phyloP scores from a whole-genome alignment of 2,113 vertebrate genomes.

The Mobula hypostoma region DNA sequence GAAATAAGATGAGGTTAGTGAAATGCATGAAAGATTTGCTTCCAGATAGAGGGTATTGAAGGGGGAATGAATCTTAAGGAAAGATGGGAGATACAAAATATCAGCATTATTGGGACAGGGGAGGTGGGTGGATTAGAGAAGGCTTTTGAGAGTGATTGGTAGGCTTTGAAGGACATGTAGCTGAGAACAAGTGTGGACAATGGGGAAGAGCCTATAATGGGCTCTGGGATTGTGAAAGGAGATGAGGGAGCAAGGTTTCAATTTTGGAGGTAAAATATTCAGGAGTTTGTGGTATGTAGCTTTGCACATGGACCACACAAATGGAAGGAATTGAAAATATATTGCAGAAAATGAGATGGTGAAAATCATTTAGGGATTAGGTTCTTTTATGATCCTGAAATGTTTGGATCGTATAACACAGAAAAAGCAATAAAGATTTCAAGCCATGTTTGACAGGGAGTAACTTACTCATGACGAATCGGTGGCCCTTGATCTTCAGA shows the following conservation, averaged over 20 bases:
- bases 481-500: no score
- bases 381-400: neutral
- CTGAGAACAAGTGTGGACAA: neutral
- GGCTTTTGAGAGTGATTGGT: neutral
- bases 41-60: neutral
- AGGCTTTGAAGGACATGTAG: neutral
- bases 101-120: neutral
- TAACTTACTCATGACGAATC: neutral
- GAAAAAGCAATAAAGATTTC: neutral
- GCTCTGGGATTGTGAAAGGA: neutral
- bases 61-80: neutral
- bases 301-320: neutral
- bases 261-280: neutral
- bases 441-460: neutral
- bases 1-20: neutral
- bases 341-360: neutral
- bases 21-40: neutral
- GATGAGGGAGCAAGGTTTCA: neutral
- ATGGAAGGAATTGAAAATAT: neutral
- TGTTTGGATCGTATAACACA: neutral
- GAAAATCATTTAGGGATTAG: neutral
- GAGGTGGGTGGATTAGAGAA: neutral
- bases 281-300: neutral
- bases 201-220: neutral
- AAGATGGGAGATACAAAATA: neutral